Evolutionary conservation across 2,113 vertebrate species (phyloP), one percentile per base, ranked within the genome.

Genomic region (Paradoxurus hermaphroditus): DNA sequence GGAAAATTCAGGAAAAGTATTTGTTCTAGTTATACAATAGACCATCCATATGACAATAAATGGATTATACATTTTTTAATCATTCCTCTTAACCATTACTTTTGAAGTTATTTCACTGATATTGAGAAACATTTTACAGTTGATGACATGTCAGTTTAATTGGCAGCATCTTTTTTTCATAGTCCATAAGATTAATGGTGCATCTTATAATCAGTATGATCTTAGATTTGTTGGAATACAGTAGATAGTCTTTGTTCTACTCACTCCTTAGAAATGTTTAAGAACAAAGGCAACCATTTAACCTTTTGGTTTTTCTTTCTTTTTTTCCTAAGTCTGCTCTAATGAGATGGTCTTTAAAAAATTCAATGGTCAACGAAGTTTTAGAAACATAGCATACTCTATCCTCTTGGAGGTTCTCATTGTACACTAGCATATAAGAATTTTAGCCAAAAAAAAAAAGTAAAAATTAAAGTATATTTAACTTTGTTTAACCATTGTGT

Each of bases 81-180:
- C 86, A 85, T 92, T 96, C 41, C 51, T 95, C 46, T 81, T 78
- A 68, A 95, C 70, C 70, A 63, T 56, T 82, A 83, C 68, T 90
- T 96, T 96, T 91, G 72, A 94, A 79, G 18, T 96, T 93, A 72
- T 63, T 88, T 82, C 34, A 36, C 92, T 95, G 56, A 85, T 95
- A 92, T 94, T 92, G 75, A 91, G 79, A 68, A 29, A 75, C 3
- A 81, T 70, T 88, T 94, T 67, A 59, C 1, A 82, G 8, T 63
- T 90, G 53, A 83, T 97, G 51, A 72, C 15, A 83, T 88, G 9
- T 94, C 31, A 77, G 75, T 86, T 96, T 97, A 95, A 89, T 91
- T 92, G 29, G 41, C 63, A 94, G 9, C 34, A 86, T 83, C n/a
- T 92, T 94, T 95, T 83, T 77, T 94, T 90, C 46, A 90, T 90